Conservation (phyloP, 2,888 invertebrate genomes). For the Alsophila aescularia region DNA sequence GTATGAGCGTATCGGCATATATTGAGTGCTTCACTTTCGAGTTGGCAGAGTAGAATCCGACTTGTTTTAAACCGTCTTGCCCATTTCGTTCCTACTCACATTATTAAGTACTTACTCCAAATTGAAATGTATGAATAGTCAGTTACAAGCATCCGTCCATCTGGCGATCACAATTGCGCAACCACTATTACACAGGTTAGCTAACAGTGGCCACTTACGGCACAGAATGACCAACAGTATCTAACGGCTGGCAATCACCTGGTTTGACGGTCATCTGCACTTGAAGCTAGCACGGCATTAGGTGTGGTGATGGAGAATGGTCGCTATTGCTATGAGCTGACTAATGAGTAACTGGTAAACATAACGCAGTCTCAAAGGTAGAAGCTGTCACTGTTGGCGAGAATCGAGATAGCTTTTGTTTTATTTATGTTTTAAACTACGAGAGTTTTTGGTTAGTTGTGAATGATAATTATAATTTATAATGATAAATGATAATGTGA, state of each 20-base stretch:
- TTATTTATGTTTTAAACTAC: too few species aligned
- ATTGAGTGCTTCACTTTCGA: too few species aligned
- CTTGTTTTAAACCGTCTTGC: too few species aligned
- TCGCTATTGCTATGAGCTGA: conserved; percentile 24
- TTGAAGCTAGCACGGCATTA: conserved; percentile 26
- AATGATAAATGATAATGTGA: too few species aligned
- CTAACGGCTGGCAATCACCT: conserved; percentile 14
- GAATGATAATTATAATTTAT: too few species aligned
- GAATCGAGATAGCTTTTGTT: too few species aligned
- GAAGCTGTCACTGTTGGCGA: too few species aligned
- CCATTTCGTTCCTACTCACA: conserved; percentile 8
- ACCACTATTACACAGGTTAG: conserved; percentile 27
- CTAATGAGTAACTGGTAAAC: too few species aligned
- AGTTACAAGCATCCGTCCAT: conserved; percentile 14
- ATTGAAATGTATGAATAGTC: conserved; percentile 19
- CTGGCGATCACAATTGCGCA: conserved; percentile 23
- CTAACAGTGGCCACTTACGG: neutral
- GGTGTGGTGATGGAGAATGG: conserved; percentile 24
- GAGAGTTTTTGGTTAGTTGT: too few species aligned
- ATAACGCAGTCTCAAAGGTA: too few species aligned
- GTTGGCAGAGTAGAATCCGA: too few species aligned
- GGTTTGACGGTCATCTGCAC: conserved; percentile 39
- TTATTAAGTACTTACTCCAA: conserved; percentile 8
- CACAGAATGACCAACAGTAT: conserved; percentile 3
- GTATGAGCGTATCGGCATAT: too few species aligned